A percentile compares a stretch with the other conserved stretches of the same genome.
Evolutionary conservation across 2,888 invertebrate species (phyloP).

Genomic region (Apotomis capreana): DNA sequence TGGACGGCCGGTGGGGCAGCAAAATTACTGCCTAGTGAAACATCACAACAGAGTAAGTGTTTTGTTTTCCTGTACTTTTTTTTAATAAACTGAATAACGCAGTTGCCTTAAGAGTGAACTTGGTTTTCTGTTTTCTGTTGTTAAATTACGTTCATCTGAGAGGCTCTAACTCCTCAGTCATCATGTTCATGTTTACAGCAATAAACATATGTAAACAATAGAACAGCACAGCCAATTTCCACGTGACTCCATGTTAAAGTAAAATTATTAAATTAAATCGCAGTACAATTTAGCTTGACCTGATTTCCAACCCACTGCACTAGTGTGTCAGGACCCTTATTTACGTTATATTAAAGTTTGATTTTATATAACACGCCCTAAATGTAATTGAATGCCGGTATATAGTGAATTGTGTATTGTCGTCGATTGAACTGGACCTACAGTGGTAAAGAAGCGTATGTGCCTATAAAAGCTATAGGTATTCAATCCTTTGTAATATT

Average conservation of each 20-base stretch:
- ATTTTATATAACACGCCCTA: constrained; percentile 7
- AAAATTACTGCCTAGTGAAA: too few species aligned
- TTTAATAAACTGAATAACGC: too few species aligned
- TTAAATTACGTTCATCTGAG: too few species aligned
- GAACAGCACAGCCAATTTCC: constrained; percentile 8
- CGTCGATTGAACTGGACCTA: background rate
- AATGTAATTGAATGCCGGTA: constrained; percentile 13
- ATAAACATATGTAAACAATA: too few species aligned
- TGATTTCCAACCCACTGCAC: constrained; percentile 12
- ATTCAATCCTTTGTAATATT: background rate
- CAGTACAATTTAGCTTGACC: constrained; percentile 8
- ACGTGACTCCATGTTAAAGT: constrained; percentile 24
- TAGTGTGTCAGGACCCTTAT: constrained; percentile 11
- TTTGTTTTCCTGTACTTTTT: too few species aligned
- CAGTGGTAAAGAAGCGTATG: background rate
- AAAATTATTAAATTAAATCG: constrained; percentile 30
- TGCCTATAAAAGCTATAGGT: background rate
- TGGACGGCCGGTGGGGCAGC: too few species aligned
- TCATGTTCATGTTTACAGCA: too few species aligned
- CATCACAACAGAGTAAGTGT: too few species aligned
- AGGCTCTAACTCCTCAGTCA: too few species aligned
- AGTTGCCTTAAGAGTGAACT: too few species aligned
- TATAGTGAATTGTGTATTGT: constrained; percentile 31
- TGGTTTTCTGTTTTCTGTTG: too few species aligned
- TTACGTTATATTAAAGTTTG: constrained; percentile 11